Evolutionary conservation across 2,797 vertebrate genomes (phyloP).

Genomic region (Gallirallus australis): DNA sequence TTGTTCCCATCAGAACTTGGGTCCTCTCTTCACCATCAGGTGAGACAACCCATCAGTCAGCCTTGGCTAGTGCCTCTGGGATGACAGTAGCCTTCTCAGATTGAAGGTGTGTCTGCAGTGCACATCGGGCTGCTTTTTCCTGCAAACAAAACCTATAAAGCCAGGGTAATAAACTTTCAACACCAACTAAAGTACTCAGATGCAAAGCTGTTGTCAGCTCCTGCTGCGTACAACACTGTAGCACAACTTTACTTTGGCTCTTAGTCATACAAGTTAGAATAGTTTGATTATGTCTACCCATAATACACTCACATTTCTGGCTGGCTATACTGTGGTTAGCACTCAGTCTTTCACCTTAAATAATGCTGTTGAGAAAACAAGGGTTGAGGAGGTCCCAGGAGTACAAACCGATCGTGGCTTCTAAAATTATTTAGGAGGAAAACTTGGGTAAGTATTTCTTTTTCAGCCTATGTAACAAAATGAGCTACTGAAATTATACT

Average conservation of each 20-base stretch:
- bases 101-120: background rate
- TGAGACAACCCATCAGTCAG: background rate
- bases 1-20: rapidly evolving
- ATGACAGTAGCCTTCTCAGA: background rate
- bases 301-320: background rate
- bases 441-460: background rate
- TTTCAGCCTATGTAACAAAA: background rate
- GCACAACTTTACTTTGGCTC: background rate
- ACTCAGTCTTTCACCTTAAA: background rate
- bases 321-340: background rate
- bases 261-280: background rate
- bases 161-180: background rate
- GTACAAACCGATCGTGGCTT: background rate
- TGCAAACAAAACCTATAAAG: background rate
- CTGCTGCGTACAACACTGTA: background rate
- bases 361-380: background rate
- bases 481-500: background rate
- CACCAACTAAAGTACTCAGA: background rate
- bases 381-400: background rate
- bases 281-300: background rate
- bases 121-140: background rate
- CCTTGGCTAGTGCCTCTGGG: background rate
- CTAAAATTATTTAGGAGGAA: background rate
- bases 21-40: background rate
- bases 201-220: background rate